A percentile compares a stretch with the other conserved stretches of the same genome.
phyloP scores from a whole-genome alignment of 2,888 invertebrate species.

The Erynnis tages region DNA sequence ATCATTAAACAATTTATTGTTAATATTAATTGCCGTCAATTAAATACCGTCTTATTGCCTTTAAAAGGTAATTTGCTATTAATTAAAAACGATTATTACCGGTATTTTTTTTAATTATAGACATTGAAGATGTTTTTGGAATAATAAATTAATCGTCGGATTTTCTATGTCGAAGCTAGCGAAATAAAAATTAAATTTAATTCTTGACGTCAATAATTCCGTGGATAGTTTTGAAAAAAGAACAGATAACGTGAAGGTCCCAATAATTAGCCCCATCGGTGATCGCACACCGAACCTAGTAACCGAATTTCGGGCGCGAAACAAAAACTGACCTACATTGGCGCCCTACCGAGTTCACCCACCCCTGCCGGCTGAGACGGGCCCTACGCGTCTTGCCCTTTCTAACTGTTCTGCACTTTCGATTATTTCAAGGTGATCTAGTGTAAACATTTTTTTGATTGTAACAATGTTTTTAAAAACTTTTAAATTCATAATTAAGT shows the following conservation, averaged over 20 bases:
- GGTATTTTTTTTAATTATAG: slow-evolving; percentile 10
- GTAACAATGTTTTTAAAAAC: background rate
- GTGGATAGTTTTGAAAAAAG: background rate
- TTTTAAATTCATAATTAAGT: background rate
- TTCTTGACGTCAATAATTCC: too few species aligned
- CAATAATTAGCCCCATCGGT: slow-evolving; percentile 28
- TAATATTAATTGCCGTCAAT: background rate
- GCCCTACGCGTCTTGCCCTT: slow-evolving; percentile 70
- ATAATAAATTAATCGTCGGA: background rate
- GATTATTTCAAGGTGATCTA: slow-evolving; percentile 60
- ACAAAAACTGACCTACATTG: slow-evolving; percentile 81
- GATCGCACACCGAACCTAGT: slow-evolving; percentile 63
- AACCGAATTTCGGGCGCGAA: slow-evolving; percentile 80
- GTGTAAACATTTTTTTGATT: background rate
- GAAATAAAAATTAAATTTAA: background rate
- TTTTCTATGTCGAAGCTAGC: too few species aligned
- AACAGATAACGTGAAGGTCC: slow-evolving; percentile 25
- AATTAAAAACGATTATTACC: slow-evolving; percentile 6
- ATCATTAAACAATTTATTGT: background rate
- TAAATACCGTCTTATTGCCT: background rate
- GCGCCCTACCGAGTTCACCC: slow-evolving; percentile 77
- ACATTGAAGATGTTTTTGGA: background rate
- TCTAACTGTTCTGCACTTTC: slow-evolving; percentile 57
- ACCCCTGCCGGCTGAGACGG: slow-evolving; percentile 69
- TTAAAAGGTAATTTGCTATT: background rate